Evolutionary conservation across 1,140 invertebrate genomes (phyloP).

Genomic region (Bicyclus anynana): DNA sequence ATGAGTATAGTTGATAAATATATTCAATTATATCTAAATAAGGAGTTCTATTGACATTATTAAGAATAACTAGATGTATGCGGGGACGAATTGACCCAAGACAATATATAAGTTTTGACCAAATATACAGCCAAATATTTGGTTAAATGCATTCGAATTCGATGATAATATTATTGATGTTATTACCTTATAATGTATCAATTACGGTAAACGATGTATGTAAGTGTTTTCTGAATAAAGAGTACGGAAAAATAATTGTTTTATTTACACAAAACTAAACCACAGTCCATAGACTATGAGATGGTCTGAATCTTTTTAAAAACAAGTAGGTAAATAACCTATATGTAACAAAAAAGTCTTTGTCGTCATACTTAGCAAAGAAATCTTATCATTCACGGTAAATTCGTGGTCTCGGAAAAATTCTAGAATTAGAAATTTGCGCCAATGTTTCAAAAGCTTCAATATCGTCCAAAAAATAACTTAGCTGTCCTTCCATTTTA

Average conservation of each 20-base stretch:
- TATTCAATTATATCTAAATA: constrained; percentile 22
- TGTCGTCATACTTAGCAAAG: too few species aligned
- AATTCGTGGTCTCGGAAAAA: too few species aligned
- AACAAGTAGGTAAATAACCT: too few species aligned
- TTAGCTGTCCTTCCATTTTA: too few species aligned
- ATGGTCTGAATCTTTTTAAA: too few species aligned
- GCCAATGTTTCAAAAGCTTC: too few species aligned
- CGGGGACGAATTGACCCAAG: constrained; percentile 23
- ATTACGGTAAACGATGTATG: constrained; percentile 25
- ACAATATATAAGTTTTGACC: constrained; percentile 30
- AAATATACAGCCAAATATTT: constrained; percentile 25
- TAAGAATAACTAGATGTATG: constrained; percentile 23
- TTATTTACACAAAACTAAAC: not conserved
- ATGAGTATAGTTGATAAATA: constrained; percentile 18
- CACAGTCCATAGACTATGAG: too few species aligned
- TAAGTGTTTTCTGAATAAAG: constrained; percentile 31
- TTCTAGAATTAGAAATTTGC: too few species aligned
- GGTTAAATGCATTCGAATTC: constrained; percentile 20
- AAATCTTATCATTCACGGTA: too few species aligned
- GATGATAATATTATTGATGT: constrained; percentile 21
- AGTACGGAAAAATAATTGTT: constrained; percentile 10
- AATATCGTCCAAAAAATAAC: too few species aligned
- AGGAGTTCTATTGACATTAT: constrained; percentile 25
- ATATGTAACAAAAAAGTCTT: too few species aligned
- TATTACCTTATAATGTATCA: constrained; percentile 23